Evolutionary conservation across 2,888 invertebrate species (phyloP), one percentile per base, ranked within the genome.

Genomic region (Plagodis pulveraria): DNA sequence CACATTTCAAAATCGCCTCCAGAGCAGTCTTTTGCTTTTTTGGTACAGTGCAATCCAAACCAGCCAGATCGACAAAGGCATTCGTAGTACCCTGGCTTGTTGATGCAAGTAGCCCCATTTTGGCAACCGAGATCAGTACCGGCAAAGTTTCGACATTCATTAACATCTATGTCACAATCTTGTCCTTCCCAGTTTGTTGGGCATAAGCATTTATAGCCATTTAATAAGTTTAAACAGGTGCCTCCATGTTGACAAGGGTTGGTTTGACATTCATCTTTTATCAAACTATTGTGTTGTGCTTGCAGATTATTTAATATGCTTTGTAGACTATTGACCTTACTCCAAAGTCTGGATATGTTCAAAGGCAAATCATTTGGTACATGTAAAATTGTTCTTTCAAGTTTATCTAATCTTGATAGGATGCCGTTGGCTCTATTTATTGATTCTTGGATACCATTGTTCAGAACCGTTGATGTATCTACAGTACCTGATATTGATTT

Each of bases 111-210:
- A 0, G 96, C 98, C 10, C 96, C 96, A 87, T 98, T 98, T 88
- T 98, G 98, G 82, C 99, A 99, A 2, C 98, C 98, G 45, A 97
- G 91, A 78, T 97, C 98, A 0, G 98, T 98, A 36, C 97, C 97
- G 6, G 94, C 93, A 76, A 95, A 97, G 71, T 94, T 93, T 0
- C 93, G 91, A 82, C 99, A 99, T 88, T 99, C 99, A 78, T 99
- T 96, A 0, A 98, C 96, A 82, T 99, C 98, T 2, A 85, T 81
- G 50, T 95, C 94, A 82, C 99, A 99, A 64, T 88, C 78, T 45
- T 72, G 73, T 48, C 91, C 91, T 78, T 98, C 96, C 96, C 97
- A 98, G 68, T 94, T 95, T 0, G 91, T 71, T 0, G 95, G 94
- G 77, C 98, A 98, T 55, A 94, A 88, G 76, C 98, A 98, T 44